A percentile compares a stretch with the other conserved stretches of the same genome.
Evolutionary conservation across 2,888 invertebrate species (phyloP).

Genomic region (Anaspis maculata): DNA sequence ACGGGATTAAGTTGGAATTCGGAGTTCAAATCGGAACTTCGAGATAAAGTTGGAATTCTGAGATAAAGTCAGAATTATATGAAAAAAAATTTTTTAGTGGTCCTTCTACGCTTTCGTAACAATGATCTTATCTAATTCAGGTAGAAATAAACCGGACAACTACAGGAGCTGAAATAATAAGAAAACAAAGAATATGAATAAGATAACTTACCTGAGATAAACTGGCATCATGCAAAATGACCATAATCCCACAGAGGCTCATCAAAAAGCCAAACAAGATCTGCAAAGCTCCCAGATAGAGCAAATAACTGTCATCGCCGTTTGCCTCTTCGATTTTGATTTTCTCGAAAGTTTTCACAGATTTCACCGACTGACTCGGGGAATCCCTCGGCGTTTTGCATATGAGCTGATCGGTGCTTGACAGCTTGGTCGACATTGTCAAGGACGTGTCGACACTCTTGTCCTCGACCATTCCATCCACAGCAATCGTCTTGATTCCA

Average conservation of each 20-base stretch:
- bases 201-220: slow-evolving; percentile 36
- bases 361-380: slow-evolving; percentile 26
- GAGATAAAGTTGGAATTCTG: too few species aligned
- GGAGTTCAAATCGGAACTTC: too few species aligned
- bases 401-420: slow-evolving; percentile 49
- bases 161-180: too few species aligned
- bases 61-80: too few species aligned
- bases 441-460: background rate
- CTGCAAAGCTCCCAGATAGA: slow-evolving; percentile 52
- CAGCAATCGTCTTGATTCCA: too few species aligned
- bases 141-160: too few species aligned
- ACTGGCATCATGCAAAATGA: slow-evolving; percentile 53
- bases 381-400: slow-evolving; percentile 46
- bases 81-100: too few species aligned
- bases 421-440: slow-evolving; percentile 36
- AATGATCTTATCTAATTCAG: too few species aligned
- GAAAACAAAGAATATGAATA: too few species aligned
- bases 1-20: too few species aligned
- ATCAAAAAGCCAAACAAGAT: slow-evolving; percentile 54
- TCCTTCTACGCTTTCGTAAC: too few species aligned
- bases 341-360: slow-evolving; percentile 10
- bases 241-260: slow-evolving; percentile 55
- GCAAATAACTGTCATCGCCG: slow-evolving; percentile 32
- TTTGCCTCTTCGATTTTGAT: slow-evolving; percentile 8
- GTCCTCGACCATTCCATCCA: too few species aligned